Evolutionary conservation across 2,113 vertebrate species (phyloP), one percentile per base, ranked within the genome.

Genomic region (Lophochroa leadbeateri): DNA sequence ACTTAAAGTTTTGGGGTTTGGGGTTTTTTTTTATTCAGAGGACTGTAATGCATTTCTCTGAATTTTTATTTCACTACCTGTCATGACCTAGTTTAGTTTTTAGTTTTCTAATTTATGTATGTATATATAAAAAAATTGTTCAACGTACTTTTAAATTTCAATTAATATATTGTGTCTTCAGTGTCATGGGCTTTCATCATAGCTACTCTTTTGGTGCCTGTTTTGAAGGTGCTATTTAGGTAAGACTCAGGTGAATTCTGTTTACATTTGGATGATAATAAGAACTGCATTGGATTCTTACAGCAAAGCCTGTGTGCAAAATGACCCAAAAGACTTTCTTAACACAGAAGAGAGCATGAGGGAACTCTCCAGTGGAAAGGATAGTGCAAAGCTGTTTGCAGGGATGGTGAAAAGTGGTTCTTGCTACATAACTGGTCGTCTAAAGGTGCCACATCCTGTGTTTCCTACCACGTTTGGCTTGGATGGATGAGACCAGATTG

Each of bases 311-410:
- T 75, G 79, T 64, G 75, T 84, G 70, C 65, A 95, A 94, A 94
- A 52, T 80, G 90, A 53, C 67, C 93, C 92, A 49, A 82, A 94
- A 94, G 93, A 86, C 68, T 94, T 95, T 94, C 60, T 92, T 94
- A 80, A 72, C 68, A 25, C 88, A 86, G 90, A 95, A 93, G 92
- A 94, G 55, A 92, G 31, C 55, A 0, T 74, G 76, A 94, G 80
- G 60, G 83, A 82, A 27, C 7, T 47, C 86, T 79, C 35, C 55
- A 64, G 78, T 10, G 9, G 82, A 46, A 81, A 94, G 74, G 71
- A 91, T 4, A 65, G 77, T 23, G 41, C 67, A 72, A 29, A 91
- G 82, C 27, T 63, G 2, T 82, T 72, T 35, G n/a, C 90, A 90
- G 90, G 75, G 43, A 84, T 46, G 82, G 31, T 46, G 92, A 67